Evolutionary conservation across 2,113 vertebrate genomes (phyloP), one percentile per base, ranked within the genome.

Genomic region (Eublepharis macularius): DNA sequence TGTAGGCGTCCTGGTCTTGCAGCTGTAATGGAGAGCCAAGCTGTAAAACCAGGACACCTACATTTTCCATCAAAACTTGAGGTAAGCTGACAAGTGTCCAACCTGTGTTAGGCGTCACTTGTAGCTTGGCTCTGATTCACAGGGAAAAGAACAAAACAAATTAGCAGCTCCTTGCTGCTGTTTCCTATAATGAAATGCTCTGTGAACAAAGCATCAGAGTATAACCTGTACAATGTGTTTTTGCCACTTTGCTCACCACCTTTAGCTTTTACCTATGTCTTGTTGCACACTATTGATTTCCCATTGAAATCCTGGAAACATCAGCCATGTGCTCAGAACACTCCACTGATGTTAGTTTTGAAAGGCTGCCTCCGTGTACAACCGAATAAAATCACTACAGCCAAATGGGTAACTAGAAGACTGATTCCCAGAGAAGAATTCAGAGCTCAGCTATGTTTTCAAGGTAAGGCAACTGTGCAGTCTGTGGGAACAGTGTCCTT

Each of bases 281-380:
- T 82, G 70, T 66, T 72, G 60, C 78, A 81, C 43, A 36, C 36
- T 41, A 90, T 82, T 41, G 65, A 82, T 92, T 82, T 80, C 24
- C 82, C 7, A 68, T 10, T 85, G 83, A 81, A 72, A 91, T 65
- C 4, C 79, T 26, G 84, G 85, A 85, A 90, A 90, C 34, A 54
- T 41, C 80, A 91, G 69, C 65, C n/a, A 21, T 0, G 4, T 57
- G 84, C 47, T 1, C 1, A 77, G 75, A 84, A 86, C 75, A 36
- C 34, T 83, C 0, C 0, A 39, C 82, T 86, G 91, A 57, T 79
- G 73, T 57, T 65, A n/a, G 26, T 51, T 66, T 80, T 83, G 75
- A 39, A 76, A 29, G 34, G 72, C 81, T 69, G 21, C 32, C 47
- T 82, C 76, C 29, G 45, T 16, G 78, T 80, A 86, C 24, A 26